A percentile compares a stretch with the other conserved stretches of the same genome.
Conservation (phyloP, 2,888 invertebrate genomes). For the Formica aserva region DNA sequence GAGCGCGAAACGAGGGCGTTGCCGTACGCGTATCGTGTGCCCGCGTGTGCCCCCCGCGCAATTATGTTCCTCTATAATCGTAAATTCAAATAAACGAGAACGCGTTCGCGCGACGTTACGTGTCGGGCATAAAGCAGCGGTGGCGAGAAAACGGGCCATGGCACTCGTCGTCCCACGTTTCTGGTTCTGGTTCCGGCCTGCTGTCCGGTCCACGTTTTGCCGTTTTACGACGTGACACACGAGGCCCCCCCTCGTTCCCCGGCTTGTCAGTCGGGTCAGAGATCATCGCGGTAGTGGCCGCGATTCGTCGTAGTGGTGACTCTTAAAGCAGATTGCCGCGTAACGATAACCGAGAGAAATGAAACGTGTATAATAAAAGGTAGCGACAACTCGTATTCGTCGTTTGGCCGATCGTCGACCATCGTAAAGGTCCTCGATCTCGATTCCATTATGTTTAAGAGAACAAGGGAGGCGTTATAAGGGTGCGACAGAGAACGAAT, state of each 20-base stretch:
- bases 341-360: conserved; percentile 79
- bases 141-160: conserved; percentile 70
- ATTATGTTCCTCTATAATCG: conserved; percentile 68
- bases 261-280: conserved; percentile 76
- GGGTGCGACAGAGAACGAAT: background rate
- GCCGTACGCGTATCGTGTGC: conserved; percentile 28
- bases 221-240: conserved; percentile 82
- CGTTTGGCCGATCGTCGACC: conserved; percentile 43
- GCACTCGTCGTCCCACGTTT: conserved; percentile 67
- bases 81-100: conserved; percentile 84
- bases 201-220: conserved; percentile 75
- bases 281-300: conserved; percentile 74
- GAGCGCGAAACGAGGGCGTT: conserved; percentile 50
- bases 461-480: background rate
- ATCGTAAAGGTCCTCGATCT: conserved; percentile 26
- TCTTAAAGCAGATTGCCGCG: conserved; percentile 76
- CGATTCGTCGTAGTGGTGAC: conserved; percentile 58
- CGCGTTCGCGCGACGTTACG: conserved; percentile 79
- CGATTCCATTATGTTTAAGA: conserved; percentile 32
- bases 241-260: conserved; percentile 45
- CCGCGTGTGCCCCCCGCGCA: conserved; percentile 13
- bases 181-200: conserved; percentile 73
- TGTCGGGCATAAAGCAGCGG: conserved; percentile 81
- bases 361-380: conserved; percentile 77
- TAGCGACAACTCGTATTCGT: conserved; percentile 51